Base-by-base conservation (phyloP, 1,140 invertebrate genomes). In the Macrosteles quadrilineatus region DNA sequence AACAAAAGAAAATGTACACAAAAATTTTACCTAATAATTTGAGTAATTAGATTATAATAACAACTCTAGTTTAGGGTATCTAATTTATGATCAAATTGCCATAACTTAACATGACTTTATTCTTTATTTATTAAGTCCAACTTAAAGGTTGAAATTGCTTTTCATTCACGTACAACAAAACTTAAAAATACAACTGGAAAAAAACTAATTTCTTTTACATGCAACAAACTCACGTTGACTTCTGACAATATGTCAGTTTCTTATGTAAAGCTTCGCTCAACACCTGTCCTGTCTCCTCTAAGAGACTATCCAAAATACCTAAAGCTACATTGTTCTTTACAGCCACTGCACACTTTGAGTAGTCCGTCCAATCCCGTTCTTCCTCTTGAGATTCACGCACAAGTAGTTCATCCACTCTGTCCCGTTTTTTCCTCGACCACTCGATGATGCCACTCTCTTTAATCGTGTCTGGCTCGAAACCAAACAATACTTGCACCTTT, bases 281-380 rank as follows among this genome's bases (percentile, higher is more conserved):
- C 14, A 82, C 76, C 65, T 75, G 77, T 4, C 83, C 82, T 19
- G 89, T 89, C 73, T 91, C 89, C 40, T 81, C 77, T 11, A 91
- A 71, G 21, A 91, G 78, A 29, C 82, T 81, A 68, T 89, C 84
- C 50, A 90, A 79, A 75, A 91, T 85, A 50, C 85, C 83, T 68
- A 86, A 82, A 0, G 88, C 86, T 4, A 91, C 78, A 71, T 88
- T 84, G 75, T 89, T 85, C 77, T 91, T 91, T 2, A 91, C 86
- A 11, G 85, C 82, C 1, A 87, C 76, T 76, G 91, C 89, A 75
- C 91, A 90, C 23, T 86, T 81, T 75, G 89, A 86, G 76, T 89
- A 91, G 75, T 89, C 87, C 0, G 88, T 86, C 90, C 90, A 92
- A 59, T 87, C 83, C 3, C 84, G 80, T 77, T 92, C 90, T 75